These are phyloP conservation scores for Berghia stephanieae DNA, from an alignment of 1,140 invertebrate species.

Conservation along the genomic window DNA sequence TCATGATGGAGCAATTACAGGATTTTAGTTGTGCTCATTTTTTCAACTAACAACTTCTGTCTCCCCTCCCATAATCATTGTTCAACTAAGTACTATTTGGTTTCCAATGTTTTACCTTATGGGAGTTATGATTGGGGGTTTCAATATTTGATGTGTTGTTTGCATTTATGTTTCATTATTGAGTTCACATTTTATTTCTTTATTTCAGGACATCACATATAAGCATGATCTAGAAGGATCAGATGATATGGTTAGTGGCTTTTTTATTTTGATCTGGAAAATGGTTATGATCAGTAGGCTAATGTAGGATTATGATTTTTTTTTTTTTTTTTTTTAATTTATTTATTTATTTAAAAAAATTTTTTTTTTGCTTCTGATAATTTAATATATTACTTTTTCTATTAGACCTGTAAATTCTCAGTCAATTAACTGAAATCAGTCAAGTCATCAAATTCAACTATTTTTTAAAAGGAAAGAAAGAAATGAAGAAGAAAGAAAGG, in stretches of 20 bases:
- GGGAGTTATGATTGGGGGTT: background rate
- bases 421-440: too few species aligned
- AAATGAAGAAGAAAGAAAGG: too few species aligned
- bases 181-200: background rate
- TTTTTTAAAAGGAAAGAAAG: too few species aligned
- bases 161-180: background rate
- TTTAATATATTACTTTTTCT: background rate
- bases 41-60: too few species aligned
- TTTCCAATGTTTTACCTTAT: background rate
- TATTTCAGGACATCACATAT: slow-evolving; percentile 72
- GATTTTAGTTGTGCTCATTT: too few species aligned
- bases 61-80: too few species aligned
- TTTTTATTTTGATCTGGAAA: background rate
- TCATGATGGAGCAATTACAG: too few species aligned
- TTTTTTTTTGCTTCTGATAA: background rate
- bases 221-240: slow-evolving; percentile 96
- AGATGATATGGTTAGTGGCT: slow-evolving; percentile 91
- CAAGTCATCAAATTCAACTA: too few species aligned
- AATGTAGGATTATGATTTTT: background rate
- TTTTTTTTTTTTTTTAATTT: background rate
- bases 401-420: too few species aligned
- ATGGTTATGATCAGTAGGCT: background rate
- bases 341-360: background rate
- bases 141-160: too few species aligned
- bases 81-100: background rate